Evolutionary conservation across 2,113 vertebrate genomes (phyloP).

Genomic region (Oryzias melastigma): DNA sequence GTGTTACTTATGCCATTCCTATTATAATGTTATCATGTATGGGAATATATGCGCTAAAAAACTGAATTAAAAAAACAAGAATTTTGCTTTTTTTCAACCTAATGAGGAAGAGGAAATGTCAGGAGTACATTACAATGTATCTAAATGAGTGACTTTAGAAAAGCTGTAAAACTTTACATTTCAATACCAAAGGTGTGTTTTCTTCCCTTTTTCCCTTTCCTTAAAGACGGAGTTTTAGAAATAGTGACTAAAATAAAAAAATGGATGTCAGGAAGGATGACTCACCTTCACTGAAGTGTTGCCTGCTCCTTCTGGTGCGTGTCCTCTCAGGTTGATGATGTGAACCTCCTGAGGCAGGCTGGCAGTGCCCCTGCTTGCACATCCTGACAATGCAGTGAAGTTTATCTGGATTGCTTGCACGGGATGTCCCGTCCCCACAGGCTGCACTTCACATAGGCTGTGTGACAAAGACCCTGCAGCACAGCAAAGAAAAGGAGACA

Average conservation of each 20-base stretch:
- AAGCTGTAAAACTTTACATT: not conserved
- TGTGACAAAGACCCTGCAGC: constrained; percentile 79
- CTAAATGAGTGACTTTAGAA: not conserved
- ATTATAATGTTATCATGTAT: not conserved
- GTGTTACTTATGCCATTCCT: not conserved
- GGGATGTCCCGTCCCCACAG: constrained; percentile 85
- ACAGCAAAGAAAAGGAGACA: too few relatives aligned
- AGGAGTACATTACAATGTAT: too few relatives aligned
- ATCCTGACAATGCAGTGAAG: constrained; percentile 88
- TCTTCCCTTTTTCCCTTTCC: not conserved
- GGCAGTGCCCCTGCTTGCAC: constrained; percentile 87
- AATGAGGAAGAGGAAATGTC: too few relatives aligned
- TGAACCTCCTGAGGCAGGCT: constrained; percentile 88
- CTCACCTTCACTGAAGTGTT: constrained; percentile 80
- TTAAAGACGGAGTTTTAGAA: not conserved
- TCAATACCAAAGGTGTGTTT: too few relatives aligned
- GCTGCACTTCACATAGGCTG: constrained; percentile 81
- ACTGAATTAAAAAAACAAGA: too few relatives aligned
- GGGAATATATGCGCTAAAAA: not conserved
- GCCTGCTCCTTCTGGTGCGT: constrained; percentile 62
- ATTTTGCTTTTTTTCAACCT: too few relatives aligned
- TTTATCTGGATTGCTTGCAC: constrained; percentile 89
- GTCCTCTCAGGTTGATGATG: constrained; percentile 85
- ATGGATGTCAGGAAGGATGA: constrained; percentile 2
- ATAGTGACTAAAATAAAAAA: too few relatives aligned